Base-by-base conservation (phyloP, 2,888 invertebrate genomes). In the Lypha dubia region DNA sequence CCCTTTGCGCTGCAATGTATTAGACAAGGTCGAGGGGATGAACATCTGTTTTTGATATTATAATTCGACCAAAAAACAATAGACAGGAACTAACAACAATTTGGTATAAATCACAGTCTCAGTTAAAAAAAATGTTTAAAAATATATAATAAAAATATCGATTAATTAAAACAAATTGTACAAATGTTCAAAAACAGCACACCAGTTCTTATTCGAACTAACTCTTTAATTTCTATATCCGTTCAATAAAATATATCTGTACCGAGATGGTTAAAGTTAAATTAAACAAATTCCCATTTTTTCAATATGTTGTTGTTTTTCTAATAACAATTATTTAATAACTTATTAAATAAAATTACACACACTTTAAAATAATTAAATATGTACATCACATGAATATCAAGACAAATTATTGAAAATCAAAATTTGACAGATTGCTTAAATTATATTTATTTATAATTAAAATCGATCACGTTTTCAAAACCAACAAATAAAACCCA, bases 21-120 rank as follows among this genome's bases (percentile, higher is more conserved):
- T 53, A 53, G 32, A 58, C 70, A 79, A 75, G 79, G 70, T 65
- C 83, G 60, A 63, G 58, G 79, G 65, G 70, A 83, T 79, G 74
- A 60, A 83, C 70, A 79, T 79, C 74, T 79, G 70, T 65, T 79
- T 70, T 70, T 20, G 17, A 65, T 70, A 58, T 56, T 53, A 74
- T 62, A 68, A 65, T 28, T 24, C 38, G 68, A 51, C 20, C 6
- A 70, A 75, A 70, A 46, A 63, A 70, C 44, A 63, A 44, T 15
- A 63, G 22, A 63, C 11, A 56, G 32, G 28, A 53, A 53, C 44
- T 15, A 41, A 60, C 6, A 46, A 49, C 9, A n/a, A n/a, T 49
- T 49, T n/a, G n/a, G 2, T 9, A 49, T 49, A 49, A 49, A 51
- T 51, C 49, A 11, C 49, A 11, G 49, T 51, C 11, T 22, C 9